phyloP scores from a whole-genome alignment of 2,113 vertebrate species.

The Puntigrus tetrazona region DNA sequence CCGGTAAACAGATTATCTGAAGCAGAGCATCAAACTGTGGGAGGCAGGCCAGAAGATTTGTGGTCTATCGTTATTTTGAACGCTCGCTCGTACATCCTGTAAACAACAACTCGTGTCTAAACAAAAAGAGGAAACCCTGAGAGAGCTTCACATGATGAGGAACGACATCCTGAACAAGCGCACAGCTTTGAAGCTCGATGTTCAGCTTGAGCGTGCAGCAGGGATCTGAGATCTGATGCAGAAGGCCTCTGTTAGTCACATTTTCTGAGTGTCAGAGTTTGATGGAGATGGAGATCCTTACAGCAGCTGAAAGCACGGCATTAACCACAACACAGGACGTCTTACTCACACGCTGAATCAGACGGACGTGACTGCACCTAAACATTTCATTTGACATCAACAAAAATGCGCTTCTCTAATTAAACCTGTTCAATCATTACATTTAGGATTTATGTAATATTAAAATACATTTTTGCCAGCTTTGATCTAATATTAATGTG shows the following conservation, averaged over 20 bases:
- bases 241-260: background rate
- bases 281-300: background rate
- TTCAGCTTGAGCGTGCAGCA: background rate
- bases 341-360: background rate
- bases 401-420: background rate
- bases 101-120: constrained; percentile 33
- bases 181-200: background rate
- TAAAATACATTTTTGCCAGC: background rate
- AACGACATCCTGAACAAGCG: constrained; percentile 2
- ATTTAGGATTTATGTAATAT: background rate
- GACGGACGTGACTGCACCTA: too few relatives aligned
- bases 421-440: background rate
- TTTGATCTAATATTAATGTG: background rate
- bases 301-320: background rate
- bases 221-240: background rate
- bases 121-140: constrained; percentile 52
- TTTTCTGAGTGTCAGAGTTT: background rate
- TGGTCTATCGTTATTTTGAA: constrained; percentile 30
- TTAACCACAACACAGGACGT: background rate
- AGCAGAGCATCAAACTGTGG: background rate
- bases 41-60: background rate
- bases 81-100: constrained; percentile 24
- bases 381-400: background rate
- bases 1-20: background rate
- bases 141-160: constrained; percentile 28